A percentile compares a stretch with the other conserved stretches of the same genome.
Conservation (phyloP, 2,797 vertebrate species). For the Sebastes steindachneri region DNA sequence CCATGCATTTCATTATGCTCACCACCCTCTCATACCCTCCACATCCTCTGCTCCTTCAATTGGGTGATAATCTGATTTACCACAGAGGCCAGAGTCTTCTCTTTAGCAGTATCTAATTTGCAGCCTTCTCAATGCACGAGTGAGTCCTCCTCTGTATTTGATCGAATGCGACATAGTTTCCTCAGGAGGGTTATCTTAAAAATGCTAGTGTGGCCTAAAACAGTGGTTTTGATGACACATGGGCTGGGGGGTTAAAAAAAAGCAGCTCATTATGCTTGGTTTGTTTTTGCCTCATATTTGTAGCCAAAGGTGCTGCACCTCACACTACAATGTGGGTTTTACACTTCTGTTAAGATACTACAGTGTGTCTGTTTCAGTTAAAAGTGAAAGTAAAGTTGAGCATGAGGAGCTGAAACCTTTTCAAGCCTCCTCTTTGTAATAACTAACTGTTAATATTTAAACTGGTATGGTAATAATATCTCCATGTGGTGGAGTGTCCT, state of each 20-base stretch:
- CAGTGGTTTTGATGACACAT: constrained; percentile 11
- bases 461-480: background rate
- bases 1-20: constrained; percentile 46
- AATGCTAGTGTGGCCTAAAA: background rate
- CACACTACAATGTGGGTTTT: background rate
- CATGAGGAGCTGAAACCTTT: background rate
- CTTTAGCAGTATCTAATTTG: constrained; percentile 36
- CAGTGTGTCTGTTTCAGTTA: background rate
- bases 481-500: background rate
- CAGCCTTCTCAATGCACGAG: background rate
- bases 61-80: constrained; percentile 53
- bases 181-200: background rate
- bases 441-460: background rate
- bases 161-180: constrained; percentile 10
- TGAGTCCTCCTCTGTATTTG: constrained; percentile 3
- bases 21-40: constrained; percentile 3
- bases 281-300: constrained; percentile 7
- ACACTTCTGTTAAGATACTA: background rate
- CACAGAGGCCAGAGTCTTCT: constrained; percentile 19
- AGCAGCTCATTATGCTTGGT: constrained; percentile 4
- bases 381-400: constrained; percentile 24
- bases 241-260: background rate
- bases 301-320: background rate
- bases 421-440: background rate
- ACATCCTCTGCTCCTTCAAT: constrained; percentile 2